These are phyloP conservation scores for Heliconius congener DNA, from an alignment of 1,140 invertebrate genomes.

Conservation along the genomic window DNA sequence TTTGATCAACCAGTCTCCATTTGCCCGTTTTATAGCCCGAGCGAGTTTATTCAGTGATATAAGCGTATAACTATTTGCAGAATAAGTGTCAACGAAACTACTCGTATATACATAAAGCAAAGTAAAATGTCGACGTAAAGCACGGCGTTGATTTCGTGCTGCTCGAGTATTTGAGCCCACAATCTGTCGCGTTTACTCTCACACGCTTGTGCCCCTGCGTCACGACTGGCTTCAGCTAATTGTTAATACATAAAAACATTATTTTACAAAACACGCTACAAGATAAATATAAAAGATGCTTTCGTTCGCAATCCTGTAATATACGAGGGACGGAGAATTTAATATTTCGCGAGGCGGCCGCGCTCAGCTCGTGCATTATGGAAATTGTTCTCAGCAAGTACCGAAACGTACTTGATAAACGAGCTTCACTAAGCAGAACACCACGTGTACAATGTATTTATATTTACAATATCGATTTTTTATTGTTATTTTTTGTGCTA, in stretches of 20 bases:
- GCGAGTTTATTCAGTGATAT: background rate
- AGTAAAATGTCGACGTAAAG: too few species aligned
- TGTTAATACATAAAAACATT: background rate
- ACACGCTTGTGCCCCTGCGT: too few species aligned
- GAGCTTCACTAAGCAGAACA: background rate
- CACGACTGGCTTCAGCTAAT: background rate
- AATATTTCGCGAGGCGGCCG: constrained; percentile 23
- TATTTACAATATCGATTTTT: background rate
- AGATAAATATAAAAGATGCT: constrained; percentile 2
- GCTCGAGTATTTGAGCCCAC: too few species aligned
- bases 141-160: too few species aligned
- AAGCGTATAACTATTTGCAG: background rate
- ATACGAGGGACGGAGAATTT: constrained; percentile 21
- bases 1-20: background rate
- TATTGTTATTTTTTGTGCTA: background rate
- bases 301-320: constrained; percentile 12
- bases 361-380: constrained; percentile 21
- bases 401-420: constrained; percentile 15
- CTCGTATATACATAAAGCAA: too few species aligned
- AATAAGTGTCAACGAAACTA: background rate
- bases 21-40: background rate
- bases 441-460: background rate
- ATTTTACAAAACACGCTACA: background rate
- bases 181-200: too few species aligned
- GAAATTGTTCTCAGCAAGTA: constrained; percentile 26